A percentile compares a stretch with the other conserved stretches of the same genome.
These are phyloP conservation scores for Bombus waltoni DNA, from an alignment of 1,140 invertebrate genomes.

Conservation along the genomic window DNA sequence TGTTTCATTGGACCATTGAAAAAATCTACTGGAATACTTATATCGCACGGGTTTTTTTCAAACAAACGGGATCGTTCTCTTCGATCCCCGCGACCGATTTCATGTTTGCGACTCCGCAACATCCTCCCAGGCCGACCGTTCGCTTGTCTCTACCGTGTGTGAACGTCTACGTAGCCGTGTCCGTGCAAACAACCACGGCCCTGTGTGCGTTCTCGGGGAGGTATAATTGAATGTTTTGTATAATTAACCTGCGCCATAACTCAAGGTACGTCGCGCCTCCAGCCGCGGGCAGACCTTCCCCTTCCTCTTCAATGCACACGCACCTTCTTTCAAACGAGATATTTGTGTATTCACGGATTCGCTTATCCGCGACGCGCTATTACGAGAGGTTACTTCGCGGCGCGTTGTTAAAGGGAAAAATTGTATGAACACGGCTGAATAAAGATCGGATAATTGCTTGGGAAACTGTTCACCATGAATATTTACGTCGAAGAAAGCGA, in stretches of 20 bases:
- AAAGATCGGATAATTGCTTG: conserved; percentile 25
- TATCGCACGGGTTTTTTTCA: not conserved
- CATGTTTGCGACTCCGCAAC: conserved; percentile 52
- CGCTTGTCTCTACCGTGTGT: conserved; percentile 11
- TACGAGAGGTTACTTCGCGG: conserved; percentile 35
- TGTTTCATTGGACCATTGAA: conserved; percentile 15
- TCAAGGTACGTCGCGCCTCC: conserved; percentile 82
- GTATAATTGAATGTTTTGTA: conserved; percentile 84
- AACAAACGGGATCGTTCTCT: conserved; percentile 41
- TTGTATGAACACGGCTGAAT: conserved; percentile 28
- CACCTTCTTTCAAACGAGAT: conserved; percentile 57
- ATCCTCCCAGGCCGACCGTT: conserved; percentile 12
- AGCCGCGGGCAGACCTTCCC: conserved; percentile 77
- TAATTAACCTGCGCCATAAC: conserved; percentile 83
- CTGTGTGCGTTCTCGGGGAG: conserved; percentile 68
- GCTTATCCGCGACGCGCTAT: conserved; percentile 46
- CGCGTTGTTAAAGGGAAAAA: conserved; percentile 30
- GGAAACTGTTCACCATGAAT: not conserved
- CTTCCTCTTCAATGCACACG: conserved; percentile 58
- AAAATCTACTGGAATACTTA: not conserved
- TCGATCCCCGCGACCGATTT: conserved; percentile 27
- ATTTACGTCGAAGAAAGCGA: not conserved
- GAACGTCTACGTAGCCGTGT: conserved; percentile 6
- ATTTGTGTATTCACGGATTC: conserved; percentile 77
- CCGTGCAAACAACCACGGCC: conserved; percentile 13